Conservation (phyloP, 2,797 vertebrate genomes). For the Gymnoscopelus braueri region DNA sequence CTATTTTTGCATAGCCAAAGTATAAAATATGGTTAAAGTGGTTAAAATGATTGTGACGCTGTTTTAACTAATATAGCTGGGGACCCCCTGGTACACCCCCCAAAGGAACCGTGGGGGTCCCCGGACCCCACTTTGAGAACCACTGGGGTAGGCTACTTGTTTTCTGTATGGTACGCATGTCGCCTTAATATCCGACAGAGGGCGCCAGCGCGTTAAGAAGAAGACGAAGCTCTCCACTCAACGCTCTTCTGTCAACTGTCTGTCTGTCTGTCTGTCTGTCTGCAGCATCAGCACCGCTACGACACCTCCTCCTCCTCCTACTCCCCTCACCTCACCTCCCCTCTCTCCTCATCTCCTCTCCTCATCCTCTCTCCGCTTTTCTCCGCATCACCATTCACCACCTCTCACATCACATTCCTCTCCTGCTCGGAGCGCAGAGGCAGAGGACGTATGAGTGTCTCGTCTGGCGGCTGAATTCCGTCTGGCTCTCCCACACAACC, state of each 20-base stretch:
- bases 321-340: constrained; percentile 35
- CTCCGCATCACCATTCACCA: not conserved
- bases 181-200: constrained; percentile 48
- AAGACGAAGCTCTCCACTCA: not conserved
- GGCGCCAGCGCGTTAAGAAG: constrained; percentile 28
- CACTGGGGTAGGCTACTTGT: too few relatives aligned
- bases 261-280: constrained; percentile 22
- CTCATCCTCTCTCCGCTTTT: constrained; percentile 23
- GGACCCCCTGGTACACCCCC: too few relatives aligned
- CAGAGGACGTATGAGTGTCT: constrained; percentile 39
- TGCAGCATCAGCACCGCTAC: constrained; percentile 77
- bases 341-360: constrained; percentile 56
- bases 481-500: constrained; percentile 37
- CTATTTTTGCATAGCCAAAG: too few relatives aligned
- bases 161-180: too few relatives aligned
- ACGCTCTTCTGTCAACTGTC: constrained; percentile 59
- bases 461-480: constrained; percentile 2
- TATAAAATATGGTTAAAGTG: too few relatives aligned
- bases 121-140: too few relatives aligned
- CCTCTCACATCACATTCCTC: not conserved
- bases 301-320: constrained; percentile 39
- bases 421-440: constrained; percentile 1
- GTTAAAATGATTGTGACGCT: too few relatives aligned
- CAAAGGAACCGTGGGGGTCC: too few relatives aligned
- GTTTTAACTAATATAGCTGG: too few relatives aligned